A percentile compares a stretch with the other conserved stretches of the same genome.
phyloP scores from a whole-genome alignment of 2,113 vertebrate genomes.

The Mobula birostris region DNA sequence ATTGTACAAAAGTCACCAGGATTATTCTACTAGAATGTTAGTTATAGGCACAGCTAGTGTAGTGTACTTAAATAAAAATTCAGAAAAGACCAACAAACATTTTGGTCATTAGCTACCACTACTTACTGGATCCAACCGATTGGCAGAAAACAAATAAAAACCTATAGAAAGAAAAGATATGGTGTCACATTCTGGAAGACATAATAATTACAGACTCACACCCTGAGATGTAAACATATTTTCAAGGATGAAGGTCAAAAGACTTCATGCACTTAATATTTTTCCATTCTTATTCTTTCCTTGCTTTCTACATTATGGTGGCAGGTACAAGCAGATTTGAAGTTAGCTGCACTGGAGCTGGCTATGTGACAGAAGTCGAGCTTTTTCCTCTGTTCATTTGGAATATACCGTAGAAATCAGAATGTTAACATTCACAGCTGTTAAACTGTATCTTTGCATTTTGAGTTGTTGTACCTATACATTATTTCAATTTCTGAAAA shows the following conservation, averaged over 20 bases:
- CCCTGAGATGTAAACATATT: not conserved
- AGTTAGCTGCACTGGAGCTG: not conserved
- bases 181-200: not conserved
- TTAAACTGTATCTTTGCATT: not conserved
- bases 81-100: not conserved
- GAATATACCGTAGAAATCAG: not conserved
- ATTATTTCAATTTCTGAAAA: not conserved
- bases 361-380: not conserved
- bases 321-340: not conserved
- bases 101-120: not conserved
- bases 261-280: not conserved
- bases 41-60: not conserved
- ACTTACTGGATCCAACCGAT: slow-evolving; percentile 82
- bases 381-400: not conserved
- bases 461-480: not conserved
- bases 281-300: not conserved
- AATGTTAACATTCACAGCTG: not conserved
- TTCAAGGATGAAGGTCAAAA: not conserved
- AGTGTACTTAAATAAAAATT: not conserved
- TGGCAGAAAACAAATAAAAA: slow-evolving; percentile 91
- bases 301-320: not conserved
- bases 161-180: slow-evolving; percentile 52
- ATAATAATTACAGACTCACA: not conserved
- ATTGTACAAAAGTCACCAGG: not conserved
- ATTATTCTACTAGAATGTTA: not conserved